Conservation (phyloP, 2,797 vertebrate species). For the Bufotes viridis region DNA sequence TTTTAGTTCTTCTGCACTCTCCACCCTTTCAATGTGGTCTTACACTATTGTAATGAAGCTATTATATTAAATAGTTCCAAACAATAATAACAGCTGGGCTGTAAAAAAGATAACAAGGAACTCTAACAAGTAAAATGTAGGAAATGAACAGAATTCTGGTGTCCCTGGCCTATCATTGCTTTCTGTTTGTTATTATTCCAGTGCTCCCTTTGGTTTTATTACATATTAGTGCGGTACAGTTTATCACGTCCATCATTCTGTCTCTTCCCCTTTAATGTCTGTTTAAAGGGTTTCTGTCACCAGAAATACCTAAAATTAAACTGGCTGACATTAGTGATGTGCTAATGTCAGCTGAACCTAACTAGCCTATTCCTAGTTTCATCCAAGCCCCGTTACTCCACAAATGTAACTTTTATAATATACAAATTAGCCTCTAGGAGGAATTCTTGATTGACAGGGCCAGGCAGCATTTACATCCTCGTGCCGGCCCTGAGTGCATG, state of each 20-base stretch:
- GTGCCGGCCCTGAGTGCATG: no score
- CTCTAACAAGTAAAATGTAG: background rate
- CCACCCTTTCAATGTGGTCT: background rate
- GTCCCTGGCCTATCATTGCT: background rate
- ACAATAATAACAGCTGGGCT: slow-evolving; percentile 5
- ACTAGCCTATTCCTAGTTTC: no score
- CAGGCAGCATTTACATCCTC: no score
- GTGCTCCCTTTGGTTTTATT: background rate
- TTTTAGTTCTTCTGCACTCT: background rate
- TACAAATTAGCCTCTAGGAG: no score
- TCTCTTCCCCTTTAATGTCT: slow-evolving; percentile 20
- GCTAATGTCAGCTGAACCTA: no score
- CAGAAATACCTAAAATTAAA: no score
- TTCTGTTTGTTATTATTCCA: background rate
- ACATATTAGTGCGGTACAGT: background rate
- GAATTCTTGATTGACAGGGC: no score
- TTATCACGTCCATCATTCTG: background rate
- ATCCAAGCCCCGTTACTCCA: no score
- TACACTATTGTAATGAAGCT: background rate
- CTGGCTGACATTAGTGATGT: no score
- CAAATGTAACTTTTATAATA: no score
- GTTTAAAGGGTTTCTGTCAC: no score
- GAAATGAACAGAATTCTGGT: background rate
- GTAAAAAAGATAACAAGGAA: slow-evolving; percentile 3
- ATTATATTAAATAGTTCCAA: slow-evolving; percentile 10